Base-by-base conservation (phyloP, 64 coral and sea anemone genomes). In the Porites lutea region DNA sequence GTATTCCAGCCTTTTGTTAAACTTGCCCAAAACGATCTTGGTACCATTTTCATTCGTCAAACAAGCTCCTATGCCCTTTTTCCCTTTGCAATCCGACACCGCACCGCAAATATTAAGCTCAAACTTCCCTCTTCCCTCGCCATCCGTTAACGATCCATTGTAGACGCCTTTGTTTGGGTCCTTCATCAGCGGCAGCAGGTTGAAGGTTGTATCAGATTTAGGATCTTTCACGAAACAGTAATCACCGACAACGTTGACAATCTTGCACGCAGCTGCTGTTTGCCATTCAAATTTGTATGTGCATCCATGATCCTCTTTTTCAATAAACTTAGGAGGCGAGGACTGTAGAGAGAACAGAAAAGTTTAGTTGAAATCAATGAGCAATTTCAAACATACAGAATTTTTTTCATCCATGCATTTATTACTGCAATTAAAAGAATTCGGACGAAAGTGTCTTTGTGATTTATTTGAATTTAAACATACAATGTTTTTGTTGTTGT, bases 91-190 rank as follows among this genome's bases (percentile, higher is more conserved):
- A 3, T 73, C 70, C 5, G 16, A 0, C 4, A 93, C 49, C 15
- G 21, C n/a, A 11, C 82, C 91, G 71, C 91, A 93, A 13, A 93
- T 87, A 70, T 93, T 93, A 23, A 93, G 70, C 60, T 76, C 52
- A 43, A 84, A 77, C 3, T 13, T 73, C 49, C 79, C 79, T 51
- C 69, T 44, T 52, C 47, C 81, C 15, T 84, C 64, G 8, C 55
- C 48, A 8, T 61, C 69, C 3, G 48, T 48, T 6, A 71, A 64
- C 16, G 68, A 78, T 2, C 89, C 52, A 22, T 22, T 44, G 81
- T 90, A 83, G 23, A 72, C 58, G 16, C 5, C 52, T 60, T 22
- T 49, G 13, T 52, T 22, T 8, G 8, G 2, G 15, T 3, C 16
- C 7, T 68, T 88, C 11, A 4, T 74, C 23, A 95, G 50, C 4